Percentiles rank a stretch among this genome's conserved stretches.
These are phyloP conservation scores for Delichon dasypus DNA, from an alignment of 2,797 vertebrate species.

Conservation along the genomic window DNA sequence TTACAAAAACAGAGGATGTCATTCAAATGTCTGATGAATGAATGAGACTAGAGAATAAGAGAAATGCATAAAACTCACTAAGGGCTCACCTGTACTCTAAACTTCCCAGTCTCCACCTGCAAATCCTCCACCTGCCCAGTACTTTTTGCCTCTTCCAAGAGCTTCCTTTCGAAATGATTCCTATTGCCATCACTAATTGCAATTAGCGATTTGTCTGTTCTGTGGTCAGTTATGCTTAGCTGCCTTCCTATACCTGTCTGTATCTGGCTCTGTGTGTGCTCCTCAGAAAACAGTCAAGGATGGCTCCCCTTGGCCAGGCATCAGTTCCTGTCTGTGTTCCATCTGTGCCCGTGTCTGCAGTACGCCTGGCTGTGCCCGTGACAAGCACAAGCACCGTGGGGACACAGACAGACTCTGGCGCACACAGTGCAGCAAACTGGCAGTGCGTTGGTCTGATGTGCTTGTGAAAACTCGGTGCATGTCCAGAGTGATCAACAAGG, in stretches of 20 bases:
- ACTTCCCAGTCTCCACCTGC: neutral
- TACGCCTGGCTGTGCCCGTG: conserved; percentile 37
- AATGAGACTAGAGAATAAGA: neutral
- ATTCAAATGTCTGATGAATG: neutral
- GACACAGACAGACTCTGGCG: neutral
- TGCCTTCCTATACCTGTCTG: neutral
- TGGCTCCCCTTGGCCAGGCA: conserved; percentile 27
- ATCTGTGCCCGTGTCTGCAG: conserved; percentile 15
- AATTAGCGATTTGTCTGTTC: neutral
- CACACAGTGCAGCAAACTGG: neutral
- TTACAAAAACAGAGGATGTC: neutral
- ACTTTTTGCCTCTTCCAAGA: neutral
- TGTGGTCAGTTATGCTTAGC: conserved; percentile 50
- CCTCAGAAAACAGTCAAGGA: neutral
- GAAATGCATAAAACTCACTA: neutral
- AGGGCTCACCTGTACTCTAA: neutral
- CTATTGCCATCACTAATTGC: neutral
- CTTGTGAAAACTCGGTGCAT: neutral
- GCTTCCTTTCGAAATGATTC: neutral
- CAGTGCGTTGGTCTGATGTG: neutral
- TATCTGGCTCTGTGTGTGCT: conserved; percentile 11
- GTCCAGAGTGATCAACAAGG: neutral
- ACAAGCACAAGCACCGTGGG: neutral
- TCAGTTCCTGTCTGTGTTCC: neutral
- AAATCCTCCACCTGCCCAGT: neutral